Base-by-base conservation (phyloP, 2,888 invertebrate genomes). In the Ichneumoninae sp. region DNA sequence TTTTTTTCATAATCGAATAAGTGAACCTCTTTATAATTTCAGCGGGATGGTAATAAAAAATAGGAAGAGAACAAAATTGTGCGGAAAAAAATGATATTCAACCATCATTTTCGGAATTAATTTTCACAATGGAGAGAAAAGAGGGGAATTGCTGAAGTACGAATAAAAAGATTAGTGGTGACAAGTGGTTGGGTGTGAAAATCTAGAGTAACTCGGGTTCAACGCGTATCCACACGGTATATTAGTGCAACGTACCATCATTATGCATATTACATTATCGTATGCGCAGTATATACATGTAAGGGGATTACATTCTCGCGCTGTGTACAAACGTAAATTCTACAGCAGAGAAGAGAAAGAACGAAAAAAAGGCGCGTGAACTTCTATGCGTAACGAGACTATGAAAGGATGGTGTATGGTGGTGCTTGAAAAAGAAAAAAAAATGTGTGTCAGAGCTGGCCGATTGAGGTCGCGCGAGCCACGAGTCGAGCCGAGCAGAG, bases 401-500 rank as follows among this genome's bases (percentile, higher is more conserved):
- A 74, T 30, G 54, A 68, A 50, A 66, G 73, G 74, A 60, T 52
- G 50, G 40, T 26, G 30, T 33, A 57, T 22, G 57, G 60, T 16
- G 63, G 70, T 50, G 54, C 52, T 78, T 44, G 66, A 73, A 69
- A 66, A 81, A 71, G 74, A 26, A 69, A 60, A 71, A 70, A 74
- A 74, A 83, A 82, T 79, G 83, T 81, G 81, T 85, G 81, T 85
- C 85, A 86, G 85, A 83, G 81, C 82, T 74, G 77, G 85, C 74
- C 83, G 85, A 86, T 87, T 85, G 87, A 83, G 85, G 87, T 86
- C 85, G 84, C 73, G 79, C 47, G 83, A 69, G 78, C 75, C 66
- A 52, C 47, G 80, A 80, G 73, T 66, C 65, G 77, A 70, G 77
- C 47, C 60, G 75, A 52, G 66, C 57, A 50, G 68, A 68, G 68